phyloP scores from a whole-genome alignment of 1,140 invertebrate species.

The Cepaea nemoralis region DNA sequence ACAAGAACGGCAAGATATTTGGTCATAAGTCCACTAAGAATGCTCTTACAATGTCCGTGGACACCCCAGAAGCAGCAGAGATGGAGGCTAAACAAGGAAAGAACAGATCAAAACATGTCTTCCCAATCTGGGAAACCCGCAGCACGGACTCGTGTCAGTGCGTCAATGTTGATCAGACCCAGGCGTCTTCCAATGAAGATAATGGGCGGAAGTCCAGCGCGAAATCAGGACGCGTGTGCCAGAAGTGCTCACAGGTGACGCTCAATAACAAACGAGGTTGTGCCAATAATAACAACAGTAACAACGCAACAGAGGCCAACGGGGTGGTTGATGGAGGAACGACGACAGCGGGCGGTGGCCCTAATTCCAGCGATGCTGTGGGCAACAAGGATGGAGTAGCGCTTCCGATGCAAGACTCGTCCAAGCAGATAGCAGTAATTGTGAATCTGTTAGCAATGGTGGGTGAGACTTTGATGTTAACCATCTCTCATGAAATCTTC shows the following conservation, averaged over 20 bases:
- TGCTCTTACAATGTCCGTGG: conserved; percentile 10
- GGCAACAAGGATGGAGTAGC: too few relatives aligned
- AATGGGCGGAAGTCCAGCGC: neutral
- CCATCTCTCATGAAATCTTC: too few relatives aligned
- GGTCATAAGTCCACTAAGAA: neutral
- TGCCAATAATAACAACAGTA: conserved; percentile 18
- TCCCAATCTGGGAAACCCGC: conserved; percentile 20
- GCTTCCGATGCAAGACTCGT: neutral
- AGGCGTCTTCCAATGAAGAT: neutral
- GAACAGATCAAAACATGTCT: conserved; percentile 3
- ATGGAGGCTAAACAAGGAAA: conserved; percentile 24
- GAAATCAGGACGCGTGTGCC: neutral
- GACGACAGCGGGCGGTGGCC: too few relatives aligned
- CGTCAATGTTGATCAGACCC: neutral
- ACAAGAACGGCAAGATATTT: conserved; percentile 17
- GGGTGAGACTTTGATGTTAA: conserved; percentile 8
- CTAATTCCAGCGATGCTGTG: too few relatives aligned
- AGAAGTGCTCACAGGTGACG: neutral
- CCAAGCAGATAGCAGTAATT: conserved; percentile 17
- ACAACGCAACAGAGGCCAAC: neutral
- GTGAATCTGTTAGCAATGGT: conserved; percentile 20
- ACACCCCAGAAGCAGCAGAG: conserved; percentile 7
- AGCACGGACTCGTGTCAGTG: conserved; percentile 8
- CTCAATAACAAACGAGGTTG: neutral
- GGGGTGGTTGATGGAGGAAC: neutral